Percentiles rank a stretch among this genome's conserved stretches.
phyloP scores from a whole-genome alignment of 2,113 vertebrate genomes.

The Coturnix japonica region DNA sequence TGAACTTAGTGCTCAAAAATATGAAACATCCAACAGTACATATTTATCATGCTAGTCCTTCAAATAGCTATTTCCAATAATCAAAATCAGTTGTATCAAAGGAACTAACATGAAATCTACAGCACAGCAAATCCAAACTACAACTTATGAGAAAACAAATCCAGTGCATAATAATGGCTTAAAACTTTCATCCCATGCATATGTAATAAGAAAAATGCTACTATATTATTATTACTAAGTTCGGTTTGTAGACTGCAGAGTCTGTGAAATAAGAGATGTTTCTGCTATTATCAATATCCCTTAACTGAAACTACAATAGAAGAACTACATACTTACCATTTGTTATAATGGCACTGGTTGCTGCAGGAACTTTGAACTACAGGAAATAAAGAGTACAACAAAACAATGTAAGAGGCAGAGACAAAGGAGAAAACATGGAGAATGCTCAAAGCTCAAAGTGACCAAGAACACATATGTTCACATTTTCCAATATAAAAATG shows the following conservation, averaged over 20 bases:
- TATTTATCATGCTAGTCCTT: not conserved
- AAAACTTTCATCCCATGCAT: not conserved
- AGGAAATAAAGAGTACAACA: conserved; percentile 6
- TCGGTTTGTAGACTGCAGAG: not conserved
- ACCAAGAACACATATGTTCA: not conserved
- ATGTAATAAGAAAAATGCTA: not conserved
- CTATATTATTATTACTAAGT: not conserved
- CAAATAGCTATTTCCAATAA: not conserved
- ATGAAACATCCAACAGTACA: not conserved
- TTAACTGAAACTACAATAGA: not conserved
- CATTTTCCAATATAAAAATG: not conserved
- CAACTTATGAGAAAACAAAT: not conserved
- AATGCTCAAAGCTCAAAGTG: not conserved
- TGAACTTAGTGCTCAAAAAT: not conserved
- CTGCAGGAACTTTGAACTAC: conserved; percentile 87
- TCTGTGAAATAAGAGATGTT: not conserved
- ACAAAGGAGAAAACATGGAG: not conserved
- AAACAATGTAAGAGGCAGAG: not conserved
- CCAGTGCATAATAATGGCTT: not conserved
- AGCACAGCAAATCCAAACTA: not conserved
- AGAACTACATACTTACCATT: conserved; percentile 78
- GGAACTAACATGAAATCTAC: not conserved
- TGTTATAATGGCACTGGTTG: conserved; percentile 87
- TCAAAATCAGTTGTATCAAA: not conserved
- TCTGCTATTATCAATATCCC: not conserved